Evolutionary conservation across 2,113 vertebrate genomes (phyloP), one percentile per base, ranked within the genome.

Genomic region (Grantiella picta): DNA sequence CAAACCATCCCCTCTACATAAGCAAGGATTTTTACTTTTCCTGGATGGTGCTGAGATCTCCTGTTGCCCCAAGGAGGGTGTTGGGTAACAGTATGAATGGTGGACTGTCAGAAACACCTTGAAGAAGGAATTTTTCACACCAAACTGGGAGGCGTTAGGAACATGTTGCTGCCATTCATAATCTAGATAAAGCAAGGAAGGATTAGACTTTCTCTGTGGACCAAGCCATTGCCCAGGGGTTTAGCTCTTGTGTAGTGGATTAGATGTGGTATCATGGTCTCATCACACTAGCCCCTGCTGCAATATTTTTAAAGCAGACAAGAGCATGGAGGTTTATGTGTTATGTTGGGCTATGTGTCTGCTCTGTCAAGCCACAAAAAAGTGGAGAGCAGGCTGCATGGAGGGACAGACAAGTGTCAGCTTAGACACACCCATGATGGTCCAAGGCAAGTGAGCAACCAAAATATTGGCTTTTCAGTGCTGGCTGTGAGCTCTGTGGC

Each of bases 31-130:
- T 95, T 87, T 29, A 44, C 22, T 68, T 68, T 76, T 68, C 15
- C 31, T 63, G 40, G 24, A n/a, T 64, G 36, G 11, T 64, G 21
- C 66, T 85, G 82, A 90, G 53, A 24, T 56, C 23, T 36, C 14
- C 21, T 17, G 10, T 35, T 85, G 27, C 15, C 27, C 12, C 0
- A 0, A 35, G 22, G 12, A 79, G 14, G 1, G 4, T 79, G 8
- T 16, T 68, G 40, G 11, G 38, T 47, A 54, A n/a, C n/a, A 23
- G 20, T 10, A 22, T 11, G 36, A 52, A 28, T 61, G 14, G 18
- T 29, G 14, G n/a, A 38, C 27, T 60, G 19, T 40, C 65, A 88
- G 56, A 75, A 90, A 42, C 29, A 63, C 7, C 28, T 59, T 2
- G 72, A 81, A 47, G 54, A 36, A 80, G 7, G 23, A 77, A 29